Percentiles rank a stretch among this genome's conserved stretches.
phyloP scores from a whole-genome alignment of 1,140 invertebrate genomes.

The Ylistrum balloti region DNA sequence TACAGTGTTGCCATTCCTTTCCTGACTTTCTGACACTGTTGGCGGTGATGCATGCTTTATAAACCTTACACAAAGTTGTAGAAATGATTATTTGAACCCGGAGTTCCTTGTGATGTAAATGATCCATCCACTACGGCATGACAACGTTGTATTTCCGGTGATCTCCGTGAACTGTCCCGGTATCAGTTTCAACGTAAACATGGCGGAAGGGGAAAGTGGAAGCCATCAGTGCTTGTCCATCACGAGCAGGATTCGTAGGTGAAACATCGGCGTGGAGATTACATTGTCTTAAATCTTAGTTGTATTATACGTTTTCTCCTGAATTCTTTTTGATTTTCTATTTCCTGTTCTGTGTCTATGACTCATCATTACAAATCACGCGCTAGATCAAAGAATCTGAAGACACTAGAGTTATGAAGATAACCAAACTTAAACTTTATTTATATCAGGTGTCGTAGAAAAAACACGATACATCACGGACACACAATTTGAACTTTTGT shows the following conservation, averaged over 20 bases:
- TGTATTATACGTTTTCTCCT: no score
- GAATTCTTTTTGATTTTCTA: no score
- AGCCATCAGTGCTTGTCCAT: not conserved
- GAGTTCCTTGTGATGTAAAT: not conserved
- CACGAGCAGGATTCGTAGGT: not conserved
- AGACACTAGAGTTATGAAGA: not conserved
- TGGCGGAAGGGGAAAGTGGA: constrained; percentile 30
- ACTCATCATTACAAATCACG: no score
- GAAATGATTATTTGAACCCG: not conserved
- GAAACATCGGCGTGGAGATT: not conserved
- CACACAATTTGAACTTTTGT: not conserved
- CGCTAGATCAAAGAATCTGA: no score
- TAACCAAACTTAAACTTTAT: not conserved
- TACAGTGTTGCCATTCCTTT: not conserved
- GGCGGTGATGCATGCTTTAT: not conserved
- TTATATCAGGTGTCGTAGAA: not conserved
- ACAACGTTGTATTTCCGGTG: not conserved
- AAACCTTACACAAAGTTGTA: constrained; percentile 22
- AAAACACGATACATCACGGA: not conserved
- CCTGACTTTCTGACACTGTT: not conserved
- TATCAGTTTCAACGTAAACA: constrained; percentile 28
- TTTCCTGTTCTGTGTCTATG: no score
- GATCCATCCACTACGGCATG: not conserved
- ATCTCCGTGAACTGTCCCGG: not conserved
- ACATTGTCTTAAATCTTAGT: no score